These are phyloP conservation scores for Solea solea DNA, from an alignment of 2,113 vertebrate genomes.

Conservation along the genomic window DNA sequence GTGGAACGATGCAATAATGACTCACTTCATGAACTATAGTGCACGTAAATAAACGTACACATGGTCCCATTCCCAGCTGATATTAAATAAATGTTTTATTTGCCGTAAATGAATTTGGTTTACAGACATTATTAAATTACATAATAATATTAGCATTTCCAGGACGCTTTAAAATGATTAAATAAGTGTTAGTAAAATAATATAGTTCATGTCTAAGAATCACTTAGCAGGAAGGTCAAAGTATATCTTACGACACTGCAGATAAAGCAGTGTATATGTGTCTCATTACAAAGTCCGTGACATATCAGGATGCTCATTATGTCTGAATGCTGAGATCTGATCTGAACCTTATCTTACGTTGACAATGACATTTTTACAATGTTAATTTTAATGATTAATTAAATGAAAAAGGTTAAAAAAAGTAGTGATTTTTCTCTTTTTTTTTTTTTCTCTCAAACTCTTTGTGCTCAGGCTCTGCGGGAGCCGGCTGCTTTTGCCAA, in stretches of 20 bases:
- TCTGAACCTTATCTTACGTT: not conserved
- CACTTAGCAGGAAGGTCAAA: slow-evolving; percentile 10
- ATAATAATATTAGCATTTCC: no score
- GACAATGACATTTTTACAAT: not conserved
- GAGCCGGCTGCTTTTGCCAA: slow-evolving; percentile 89
- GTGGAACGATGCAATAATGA: slow-evolving; percentile 1
- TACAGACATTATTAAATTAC: no score
- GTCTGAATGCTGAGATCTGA: not conserved
- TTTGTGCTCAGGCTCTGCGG: slow-evolving; percentile 84
- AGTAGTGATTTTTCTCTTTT: not conserved
- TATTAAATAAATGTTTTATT: not conserved
- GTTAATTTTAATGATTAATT: no score
- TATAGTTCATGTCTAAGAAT: not conserved
- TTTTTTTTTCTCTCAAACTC: no score
- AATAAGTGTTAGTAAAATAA: not conserved
- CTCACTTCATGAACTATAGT: not conserved
- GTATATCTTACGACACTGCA: slow-evolving; percentile 53
- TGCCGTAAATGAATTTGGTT: not conserved
- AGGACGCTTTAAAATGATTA: not conserved
- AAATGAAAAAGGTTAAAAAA: no score
- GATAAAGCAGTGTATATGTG: slow-evolving; percentile 47
- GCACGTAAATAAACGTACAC: not conserved
- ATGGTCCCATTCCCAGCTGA: not conserved
- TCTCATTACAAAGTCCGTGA: slow-evolving; percentile 62
- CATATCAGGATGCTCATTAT: not conserved